phyloP scores from a whole-genome alignment of 2,113 vertebrate genomes.

The Oceanodroma tethys region DNA sequence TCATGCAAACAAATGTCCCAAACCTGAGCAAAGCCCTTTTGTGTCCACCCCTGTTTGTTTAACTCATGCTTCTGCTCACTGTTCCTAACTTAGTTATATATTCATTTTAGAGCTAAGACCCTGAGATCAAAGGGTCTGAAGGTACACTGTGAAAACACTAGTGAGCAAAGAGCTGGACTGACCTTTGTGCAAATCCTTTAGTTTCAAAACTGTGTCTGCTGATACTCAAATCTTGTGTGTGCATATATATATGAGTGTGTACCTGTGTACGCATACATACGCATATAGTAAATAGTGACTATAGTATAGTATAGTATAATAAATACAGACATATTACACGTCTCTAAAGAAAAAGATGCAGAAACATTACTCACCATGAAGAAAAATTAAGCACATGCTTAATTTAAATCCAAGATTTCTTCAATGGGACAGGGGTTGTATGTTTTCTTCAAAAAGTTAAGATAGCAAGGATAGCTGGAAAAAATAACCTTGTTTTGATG shows the following conservation, averaged over 20 bases:
- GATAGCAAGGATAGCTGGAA: neutral
- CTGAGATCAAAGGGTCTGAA: conserved; percentile 69
- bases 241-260: neutral
- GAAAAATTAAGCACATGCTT: neutral
- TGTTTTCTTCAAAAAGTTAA: neutral
- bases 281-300: neutral
- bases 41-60: conserved; percentile 57
- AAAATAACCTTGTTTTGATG: neutral
- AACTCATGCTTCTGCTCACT: conserved; percentile 52
- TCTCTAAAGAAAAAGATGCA: neutral
- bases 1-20: conserved; percentile 64
- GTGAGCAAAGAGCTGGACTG: neutral
- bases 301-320: neutral
- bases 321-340: neutral
- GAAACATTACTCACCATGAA: neutral
- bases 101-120: conserved; percentile 42
- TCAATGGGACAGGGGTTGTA: neutral
- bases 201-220: conserved; percentile 43
- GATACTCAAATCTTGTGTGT: neutral
- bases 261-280: neutral
- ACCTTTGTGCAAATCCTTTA: conserved; percentile 43
- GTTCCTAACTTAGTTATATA: conserved; percentile 54
- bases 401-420: neutral
- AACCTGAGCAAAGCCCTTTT: conserved; percentile 41
- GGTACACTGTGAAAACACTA: conserved; percentile 37